Conservation (phyloP, 2,113 vertebrate genomes). For the Phylloscopus trochilus region DNA sequence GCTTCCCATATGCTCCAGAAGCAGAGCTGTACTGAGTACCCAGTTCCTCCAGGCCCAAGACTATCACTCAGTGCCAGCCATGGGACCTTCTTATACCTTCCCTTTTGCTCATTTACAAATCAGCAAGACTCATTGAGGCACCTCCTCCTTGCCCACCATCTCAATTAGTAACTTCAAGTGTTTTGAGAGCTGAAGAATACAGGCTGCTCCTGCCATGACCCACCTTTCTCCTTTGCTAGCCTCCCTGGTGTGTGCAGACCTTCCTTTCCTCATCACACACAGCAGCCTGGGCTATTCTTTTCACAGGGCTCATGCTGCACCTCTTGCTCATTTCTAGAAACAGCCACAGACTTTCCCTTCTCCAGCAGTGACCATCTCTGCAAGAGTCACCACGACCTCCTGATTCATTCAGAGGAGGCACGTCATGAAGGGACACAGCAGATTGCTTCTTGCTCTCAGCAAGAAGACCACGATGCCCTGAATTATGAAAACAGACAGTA, state of each 20-base stretch:
- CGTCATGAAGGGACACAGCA: neutral
- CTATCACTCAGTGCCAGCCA: neutral
- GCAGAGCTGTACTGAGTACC: neutral
- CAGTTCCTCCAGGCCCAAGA: neutral
- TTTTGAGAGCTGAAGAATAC: neutral
- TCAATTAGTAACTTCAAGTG: neutral
- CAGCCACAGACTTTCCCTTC: neutral
- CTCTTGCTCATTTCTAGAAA: neutral
- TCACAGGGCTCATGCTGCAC: neutral
- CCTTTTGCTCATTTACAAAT: neutral
- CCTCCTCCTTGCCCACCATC: neutral
- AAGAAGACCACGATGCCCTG: neutral
- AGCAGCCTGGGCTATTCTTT: neutral
- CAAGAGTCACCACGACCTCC: neutral
- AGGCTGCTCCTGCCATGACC: neutral
- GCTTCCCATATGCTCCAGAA: neutral
- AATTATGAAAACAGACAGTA: neutral
- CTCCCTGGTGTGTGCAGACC: neutral
- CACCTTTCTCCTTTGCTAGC: neutral
- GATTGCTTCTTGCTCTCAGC: neutral
- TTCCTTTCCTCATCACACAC: neutral
- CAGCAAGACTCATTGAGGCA: neutral
- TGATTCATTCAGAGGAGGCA: neutral
- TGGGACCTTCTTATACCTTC: neutral
- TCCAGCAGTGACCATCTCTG: neutral